These are phyloP conservation scores for Dipus sagitta DNA, from an alignment of 2,797 vertebrate genomes.

Conservation along the genomic window DNA sequence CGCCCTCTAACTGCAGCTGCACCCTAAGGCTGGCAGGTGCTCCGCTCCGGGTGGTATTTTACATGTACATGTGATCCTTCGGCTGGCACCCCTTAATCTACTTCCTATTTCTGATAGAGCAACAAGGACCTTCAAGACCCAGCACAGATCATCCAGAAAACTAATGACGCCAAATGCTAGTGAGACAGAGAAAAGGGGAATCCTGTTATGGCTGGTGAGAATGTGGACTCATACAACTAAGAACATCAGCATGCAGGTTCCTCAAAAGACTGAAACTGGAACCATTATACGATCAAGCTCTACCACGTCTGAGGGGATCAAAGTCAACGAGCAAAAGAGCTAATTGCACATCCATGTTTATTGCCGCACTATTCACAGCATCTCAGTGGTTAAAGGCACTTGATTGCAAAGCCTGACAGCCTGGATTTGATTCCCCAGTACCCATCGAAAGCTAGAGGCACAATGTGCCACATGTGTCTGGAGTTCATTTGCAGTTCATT, in stretches of 20 bases:
- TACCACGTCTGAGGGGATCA: neutral
- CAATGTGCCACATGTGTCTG: too few species aligned
- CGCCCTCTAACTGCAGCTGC: neutral
- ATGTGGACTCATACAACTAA: too few species aligned
- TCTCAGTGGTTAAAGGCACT: too few species aligned
- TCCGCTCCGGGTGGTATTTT: fast-evolving
- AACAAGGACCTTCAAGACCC: neutral
- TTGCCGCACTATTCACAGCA: neutral
- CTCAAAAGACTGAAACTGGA: neutral
- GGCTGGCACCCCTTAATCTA: neutral
- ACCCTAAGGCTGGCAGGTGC: too few species aligned
- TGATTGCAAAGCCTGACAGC: too few species aligned
- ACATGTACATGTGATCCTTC: neutral
- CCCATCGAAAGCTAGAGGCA: too few species aligned
- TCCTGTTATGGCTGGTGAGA: too few species aligned
- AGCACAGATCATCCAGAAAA: neutral
- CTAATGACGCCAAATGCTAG: too few species aligned
- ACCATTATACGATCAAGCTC: neutral
- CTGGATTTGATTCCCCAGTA: too few species aligned
- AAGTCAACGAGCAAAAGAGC: neutral
- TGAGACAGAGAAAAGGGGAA: neutral
- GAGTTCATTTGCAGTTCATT: too few species aligned
- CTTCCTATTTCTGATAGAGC: neutral
- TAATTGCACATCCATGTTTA: neutral
- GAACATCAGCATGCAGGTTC: neutral